Conservation (phyloP, 2,888 invertebrate species). For the Octodonta nipae region DNA sequence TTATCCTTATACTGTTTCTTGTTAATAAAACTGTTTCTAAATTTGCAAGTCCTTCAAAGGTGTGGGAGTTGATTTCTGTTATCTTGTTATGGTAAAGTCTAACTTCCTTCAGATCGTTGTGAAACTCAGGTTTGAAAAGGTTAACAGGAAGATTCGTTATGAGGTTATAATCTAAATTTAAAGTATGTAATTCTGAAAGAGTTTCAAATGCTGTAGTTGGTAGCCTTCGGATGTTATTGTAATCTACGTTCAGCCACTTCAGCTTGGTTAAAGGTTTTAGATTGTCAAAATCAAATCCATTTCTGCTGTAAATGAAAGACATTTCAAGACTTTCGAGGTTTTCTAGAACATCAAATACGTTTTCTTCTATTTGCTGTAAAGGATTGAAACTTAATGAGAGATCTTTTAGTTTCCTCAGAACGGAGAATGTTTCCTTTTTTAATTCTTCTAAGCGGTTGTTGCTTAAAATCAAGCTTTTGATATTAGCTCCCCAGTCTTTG, state of each 20-base stretch:
- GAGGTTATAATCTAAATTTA: conserved; percentile 77
- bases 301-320: conserved; percentile 43
- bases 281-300: conserved; percentile 63
- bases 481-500: conserved; percentile 59
- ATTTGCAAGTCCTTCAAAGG: conserved; percentile 44
- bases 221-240: conserved; percentile 68
- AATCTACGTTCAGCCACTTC: conserved; percentile 74
- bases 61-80: conserved; percentile 49
- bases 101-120: conserved; percentile 61
- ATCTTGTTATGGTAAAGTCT: conserved; percentile 72
- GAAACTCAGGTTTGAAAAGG: conserved; percentile 54
- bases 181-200: conserved; percentile 58
- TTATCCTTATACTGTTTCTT: conserved; percentile 59
- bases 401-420: conserved; percentile 65
- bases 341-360: conserved; percentile 66
- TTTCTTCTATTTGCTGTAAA: conserved; percentile 65
- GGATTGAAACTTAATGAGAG: conserved; percentile 85
- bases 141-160: conserved; percentile 55
- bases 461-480: conserved; percentile 67
- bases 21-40: conserved; percentile 66
- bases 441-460: conserved; percentile 72
- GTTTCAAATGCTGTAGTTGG: conserved; percentile 57
- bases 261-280: conserved; percentile 60
- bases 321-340: conserved; percentile 70
- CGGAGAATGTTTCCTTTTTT: conserved; percentile 56